Conservation (phyloP, 2,888 invertebrate genomes). For the Ectemnius cavifrons region DNA sequence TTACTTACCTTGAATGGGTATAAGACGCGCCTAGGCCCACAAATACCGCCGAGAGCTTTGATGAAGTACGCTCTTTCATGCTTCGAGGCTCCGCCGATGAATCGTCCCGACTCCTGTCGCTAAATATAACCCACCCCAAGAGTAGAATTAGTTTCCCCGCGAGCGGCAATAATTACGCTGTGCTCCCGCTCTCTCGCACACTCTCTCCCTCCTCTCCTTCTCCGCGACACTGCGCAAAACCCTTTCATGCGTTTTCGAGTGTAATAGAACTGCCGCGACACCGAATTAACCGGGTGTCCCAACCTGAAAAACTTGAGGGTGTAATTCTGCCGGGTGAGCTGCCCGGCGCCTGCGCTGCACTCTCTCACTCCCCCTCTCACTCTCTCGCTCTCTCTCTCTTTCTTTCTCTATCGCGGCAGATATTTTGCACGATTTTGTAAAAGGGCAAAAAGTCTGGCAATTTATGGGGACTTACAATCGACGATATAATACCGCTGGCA, state of each 20-base stretch:
- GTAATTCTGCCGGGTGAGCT: too few species aligned
- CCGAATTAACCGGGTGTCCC: too few species aligned
- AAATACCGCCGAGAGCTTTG: conserved; percentile 47
- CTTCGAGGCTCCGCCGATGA: conserved; percentile 50
- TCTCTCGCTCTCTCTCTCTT: too few species aligned
- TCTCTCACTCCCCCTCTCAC: too few species aligned
- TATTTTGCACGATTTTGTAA: conserved; percentile 19
- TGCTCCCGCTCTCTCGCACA: conserved; percentile 6
- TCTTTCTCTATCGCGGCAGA: too few species aligned
- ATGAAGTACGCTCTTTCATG: conserved; percentile 56
- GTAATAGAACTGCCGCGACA: too few species aligned
- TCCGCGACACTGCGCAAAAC: background rate
- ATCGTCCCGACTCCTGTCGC: conserved; percentile 53
- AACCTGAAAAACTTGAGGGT: too few species aligned
- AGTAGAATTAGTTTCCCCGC: conserved; percentile 46
- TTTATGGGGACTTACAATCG: conserved; percentile 50
- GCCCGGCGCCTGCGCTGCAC: too few species aligned
- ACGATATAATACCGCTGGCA: conserved; percentile 39
- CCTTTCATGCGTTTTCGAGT: background rate
- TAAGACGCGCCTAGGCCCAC: conserved; percentile 41
- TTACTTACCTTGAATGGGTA: conserved; percentile 52
- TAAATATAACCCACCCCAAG: conserved; percentile 41
- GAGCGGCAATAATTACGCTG: conserved; percentile 36
- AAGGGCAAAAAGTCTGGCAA: conserved; percentile 47
- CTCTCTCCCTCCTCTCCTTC: background rate